Evolutionary conservation across 2,888 invertebrate genomes (phyloP), one percentile per base, ranked within the genome.

Genomic region (Pterostichus madidus): DNA sequence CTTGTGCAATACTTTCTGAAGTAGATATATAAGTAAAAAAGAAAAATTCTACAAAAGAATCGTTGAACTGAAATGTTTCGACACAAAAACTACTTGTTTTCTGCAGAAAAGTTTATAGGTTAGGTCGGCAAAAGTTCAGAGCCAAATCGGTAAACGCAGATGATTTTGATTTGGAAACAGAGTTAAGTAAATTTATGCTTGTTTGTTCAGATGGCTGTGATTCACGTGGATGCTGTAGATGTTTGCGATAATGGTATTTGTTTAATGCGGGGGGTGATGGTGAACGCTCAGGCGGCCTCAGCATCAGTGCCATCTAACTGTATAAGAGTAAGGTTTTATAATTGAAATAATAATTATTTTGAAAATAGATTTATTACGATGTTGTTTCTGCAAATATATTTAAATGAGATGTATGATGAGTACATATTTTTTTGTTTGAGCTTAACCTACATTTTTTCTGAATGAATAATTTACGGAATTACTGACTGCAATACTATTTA

Each of bases 111-210:
- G 13, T 75, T 52, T 46, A 24, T 8, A n/a, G 75, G 49, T 31
- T 52, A 5, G 13, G 31, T 31, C 52, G 10, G 75, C 32, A 13
- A 52, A 75, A 75, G 75, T 75, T 75, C 13, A 11, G 75, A 75
- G 32, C 75, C 52, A 75, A 75, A 75, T 71, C 71, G 59, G 59
- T 59, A 59, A 17, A 59, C 59, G 59, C 17, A 73, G 56, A 56
- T 80, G 73, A 81, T 81, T 81, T 75, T 81, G 75, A 75, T 81
- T 81, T 61, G 24, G 73, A 80, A 73, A 75, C 81, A 68, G 61
- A 75, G 81, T 75, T 75, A 75, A 81, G 80, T 75, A 81, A 81
- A 81, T 81, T 75, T 75, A 81, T 81, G 81, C 81, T 81, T 81
- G 81, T 81, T 81, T 81, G 75, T 81, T 75, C 75, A 81, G 75